Percentiles rank a stretch among this genome's conserved stretches.
These are phyloP conservation scores for Helleia helle DNA, from an alignment of 2,888 invertebrate genomes.

Conservation along the genomic window DNA sequence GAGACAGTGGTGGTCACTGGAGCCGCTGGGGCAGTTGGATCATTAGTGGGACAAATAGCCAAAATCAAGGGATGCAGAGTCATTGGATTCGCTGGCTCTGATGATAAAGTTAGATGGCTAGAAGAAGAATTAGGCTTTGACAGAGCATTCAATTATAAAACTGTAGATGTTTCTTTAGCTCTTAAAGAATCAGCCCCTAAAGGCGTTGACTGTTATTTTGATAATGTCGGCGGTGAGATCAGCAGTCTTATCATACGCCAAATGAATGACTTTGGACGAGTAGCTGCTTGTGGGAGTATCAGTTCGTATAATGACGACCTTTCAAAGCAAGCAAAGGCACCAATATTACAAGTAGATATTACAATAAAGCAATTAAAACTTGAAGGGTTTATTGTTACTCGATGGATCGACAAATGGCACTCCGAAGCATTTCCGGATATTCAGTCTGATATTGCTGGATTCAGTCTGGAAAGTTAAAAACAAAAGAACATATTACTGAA, in stretches of 20 bases:
- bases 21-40: conserved; percentile 85
- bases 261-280: conserved; percentile 63
- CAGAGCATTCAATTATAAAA: conserved; percentile 83
- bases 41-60: conserved; percentile 82
- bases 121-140: conserved; percentile 79
- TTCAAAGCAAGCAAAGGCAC: conserved; percentile 32
- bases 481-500: conserved; percentile 77
- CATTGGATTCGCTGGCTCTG: conserved; percentile 81
- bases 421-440: conserved; percentile 74
- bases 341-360: conserved; percentile 67
- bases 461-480: conserved; percentile 76
- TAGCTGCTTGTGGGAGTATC: conserved; percentile 41
- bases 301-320: conserved; percentile 41
- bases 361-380: conserved; percentile 75
- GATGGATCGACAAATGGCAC: conserved; percentile 70
- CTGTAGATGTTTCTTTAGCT: conserved; percentile 59
- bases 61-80: conserved; percentile 78
- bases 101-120: conserved; percentile 81
- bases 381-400: conserved; percentile 73
- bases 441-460: conserved; percentile 76
- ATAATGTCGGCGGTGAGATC: conserved; percentile 82
- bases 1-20: conserved; percentile 81
- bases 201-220: conserved; percentile 84
- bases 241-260: conserved; percentile 72
- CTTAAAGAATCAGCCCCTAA: conserved; percentile 78